phyloP scores from a whole-genome alignment of 37 sponge, comb jelly and placozoan genomes.

The Agelas oroides region DNA sequence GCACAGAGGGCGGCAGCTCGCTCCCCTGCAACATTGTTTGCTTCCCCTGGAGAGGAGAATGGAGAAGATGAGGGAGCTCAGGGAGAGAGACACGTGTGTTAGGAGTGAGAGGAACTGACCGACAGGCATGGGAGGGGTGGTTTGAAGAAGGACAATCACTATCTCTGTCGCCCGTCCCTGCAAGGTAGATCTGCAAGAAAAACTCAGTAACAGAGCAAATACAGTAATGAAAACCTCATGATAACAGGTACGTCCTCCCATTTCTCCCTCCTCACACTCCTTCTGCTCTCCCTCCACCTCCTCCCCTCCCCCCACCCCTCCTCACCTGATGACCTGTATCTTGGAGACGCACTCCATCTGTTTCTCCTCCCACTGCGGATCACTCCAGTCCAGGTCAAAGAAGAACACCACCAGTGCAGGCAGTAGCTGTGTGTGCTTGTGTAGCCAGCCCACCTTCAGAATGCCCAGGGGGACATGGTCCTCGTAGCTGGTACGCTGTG shows the following conservation, averaged over 20 bases:
- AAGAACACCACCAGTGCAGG: slow-evolving; percentile 91
- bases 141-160: slow-evolving; percentile 83
- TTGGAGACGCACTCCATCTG: slow-evolving; percentile 90
- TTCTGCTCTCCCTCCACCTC: too few species aligned
- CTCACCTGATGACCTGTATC: slow-evolving; percentile 75
- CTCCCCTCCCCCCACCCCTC: too few species aligned
- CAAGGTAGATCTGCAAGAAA: slow-evolving; percentile 61
- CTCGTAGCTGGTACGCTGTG: slow-evolving; percentile 71
- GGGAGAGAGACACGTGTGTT: not conserved
- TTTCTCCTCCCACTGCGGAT: slow-evolving; percentile 86
- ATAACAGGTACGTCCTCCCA: not conserved
- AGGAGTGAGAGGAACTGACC: slow-evolving; percentile 14
- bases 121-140: slow-evolving; percentile 44
- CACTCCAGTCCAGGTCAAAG: slow-evolving; percentile 96
- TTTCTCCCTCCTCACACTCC: too few species aligned
- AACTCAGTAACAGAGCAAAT: not conserved
- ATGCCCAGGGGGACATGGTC: slow-evolving; percentile 80
- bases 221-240: not conserved
- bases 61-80: not conserved
- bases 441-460: slow-evolving; percentile 81
- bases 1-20: slow-evolving; percentile 64
- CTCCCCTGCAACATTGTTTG: slow-evolving; percentile 48
- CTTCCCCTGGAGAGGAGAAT: slow-evolving; percentile 7
- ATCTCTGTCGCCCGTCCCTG: slow-evolving; percentile 72
- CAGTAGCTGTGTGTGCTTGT: slow-evolving; percentile 83